Evolutionary conservation across 2,797 vertebrate genomes (phyloP).

Genomic region (Euthynnus affinis): DNA sequence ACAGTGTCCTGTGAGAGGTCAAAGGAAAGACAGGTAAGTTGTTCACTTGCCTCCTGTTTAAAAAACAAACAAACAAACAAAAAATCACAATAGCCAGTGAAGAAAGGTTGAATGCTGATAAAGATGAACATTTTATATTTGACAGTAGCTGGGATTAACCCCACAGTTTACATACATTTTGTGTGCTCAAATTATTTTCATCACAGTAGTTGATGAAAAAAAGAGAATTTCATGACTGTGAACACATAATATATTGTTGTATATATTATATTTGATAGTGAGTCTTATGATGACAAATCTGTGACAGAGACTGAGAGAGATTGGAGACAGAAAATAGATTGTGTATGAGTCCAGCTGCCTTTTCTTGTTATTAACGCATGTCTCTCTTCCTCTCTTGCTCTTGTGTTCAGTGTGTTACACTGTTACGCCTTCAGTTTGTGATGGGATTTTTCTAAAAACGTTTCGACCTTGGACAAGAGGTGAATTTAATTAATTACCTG

Average conservation of each 20-base stretch:
- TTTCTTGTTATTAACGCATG: slow-evolving; percentile 1
- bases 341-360: not conserved
- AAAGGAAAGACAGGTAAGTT: too few species aligned
- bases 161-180: too few species aligned
- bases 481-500: too few species aligned
- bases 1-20: too few species aligned
- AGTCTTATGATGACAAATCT: slow-evolving; percentile 15
- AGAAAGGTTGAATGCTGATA: slow-evolving; percentile 10
- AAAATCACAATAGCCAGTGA: not conserved
- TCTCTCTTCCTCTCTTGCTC: slow-evolving; percentile 37
- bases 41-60: too few species aligned
- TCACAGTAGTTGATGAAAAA: too few species aligned
- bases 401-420: slow-evolving; percentile 33
- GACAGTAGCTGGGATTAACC: too few species aligned
- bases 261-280: not conserved
- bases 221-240: not conserved
- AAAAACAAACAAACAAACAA: too few species aligned
- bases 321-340: slow-evolving; percentile 19
- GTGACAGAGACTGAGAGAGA: slow-evolving; percentile 32
- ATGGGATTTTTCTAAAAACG: slow-evolving; percentile 20
- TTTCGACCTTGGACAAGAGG: too few species aligned
- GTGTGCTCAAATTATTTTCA: too few species aligned
- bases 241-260: slow-evolving; percentile 1
- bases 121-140: not conserved
- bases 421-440: slow-evolving; percentile 22